Base-by-base conservation (phyloP, 1,140 invertebrate species). In the Pteromalus puparum region DNA sequence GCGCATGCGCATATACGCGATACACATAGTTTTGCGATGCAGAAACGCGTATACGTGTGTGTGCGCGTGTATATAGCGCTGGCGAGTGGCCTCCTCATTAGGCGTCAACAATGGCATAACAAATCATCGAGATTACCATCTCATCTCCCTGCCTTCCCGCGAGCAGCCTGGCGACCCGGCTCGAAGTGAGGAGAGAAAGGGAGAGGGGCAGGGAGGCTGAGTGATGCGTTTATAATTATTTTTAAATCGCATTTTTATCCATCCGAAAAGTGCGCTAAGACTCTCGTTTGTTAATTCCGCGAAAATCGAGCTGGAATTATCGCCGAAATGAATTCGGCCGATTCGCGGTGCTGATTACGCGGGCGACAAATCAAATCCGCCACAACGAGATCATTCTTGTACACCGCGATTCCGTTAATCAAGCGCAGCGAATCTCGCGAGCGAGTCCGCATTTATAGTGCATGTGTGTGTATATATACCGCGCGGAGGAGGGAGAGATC, bases 141-240 rank as follows among this genome's bases (percentile, higher is more conserved):
- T 89, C 86, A 87, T 89, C 53, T 61, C 53, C n/a, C 86, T 87
- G 84, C 80, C 85, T 87, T 26, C 79, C 82, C 67, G 81, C 82
- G 83, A 65, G 61, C 76, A 13, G 6, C 7, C 38, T 70, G 85
- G 48, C 68, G 83, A 86, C 80, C 86, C 28, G 15, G 53, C 53
- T 21, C 18, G 53, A 2, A 61, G 53, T 6, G 7, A 61, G 4
- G 21, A 21, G 24, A 72, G 26, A 65, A 38, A 24, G 21, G n/a
- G 53, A 65, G 48, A 28, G 28, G 15, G 21, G 21, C 18, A 61
- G 42, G 80, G 85, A 78, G 88, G 24, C 82, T 86, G 87, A 89
- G 89, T 89, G 89, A 90, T 90, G 89, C 87, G 87, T 89, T 90
- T 88, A 88, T 90, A 90, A 90, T 90, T 88, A 89, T 90, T 90